Conservation (phyloP, 2,888 invertebrate species). For the Mantis religiosa region DNA sequence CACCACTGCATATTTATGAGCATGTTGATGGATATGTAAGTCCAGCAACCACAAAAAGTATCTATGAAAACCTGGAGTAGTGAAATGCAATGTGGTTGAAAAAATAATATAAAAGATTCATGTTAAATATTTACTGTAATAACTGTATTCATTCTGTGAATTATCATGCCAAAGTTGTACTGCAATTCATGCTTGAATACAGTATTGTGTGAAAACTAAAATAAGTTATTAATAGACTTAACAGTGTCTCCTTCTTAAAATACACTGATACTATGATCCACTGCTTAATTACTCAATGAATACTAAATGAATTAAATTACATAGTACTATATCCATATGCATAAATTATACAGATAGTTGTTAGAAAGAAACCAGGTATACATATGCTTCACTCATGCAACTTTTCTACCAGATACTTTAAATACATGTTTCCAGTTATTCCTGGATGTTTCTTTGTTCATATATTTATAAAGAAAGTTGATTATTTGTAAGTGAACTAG, state of each 20-base stretch:
- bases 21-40: constrained; percentile 23
- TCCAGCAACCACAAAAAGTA: constrained; percentile 23
- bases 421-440: background rate
- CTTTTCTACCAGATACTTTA: background rate
- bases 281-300: too few species aligned
- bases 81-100: background rate
- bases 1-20: constrained; percentile 27
- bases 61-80: constrained; percentile 28
- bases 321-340: background rate
- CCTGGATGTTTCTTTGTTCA: background rate
- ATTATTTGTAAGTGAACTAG: background rate
- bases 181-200: background rate
- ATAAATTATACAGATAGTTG: background rate
- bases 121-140: background rate
- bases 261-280: background rate
- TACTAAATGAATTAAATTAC: background rate
- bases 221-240: background rate
- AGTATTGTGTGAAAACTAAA: background rate
- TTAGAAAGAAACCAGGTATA: background rate
- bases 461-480: background rate
- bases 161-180: background rate
- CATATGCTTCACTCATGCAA: background rate
- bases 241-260: background rate
- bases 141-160: background rate
- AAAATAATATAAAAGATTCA: background rate